These are phyloP conservation scores for Ceratothoa steindachneri DNA, from an alignment of 2,888 invertebrate genomes.

Conservation along the genomic window DNA sequence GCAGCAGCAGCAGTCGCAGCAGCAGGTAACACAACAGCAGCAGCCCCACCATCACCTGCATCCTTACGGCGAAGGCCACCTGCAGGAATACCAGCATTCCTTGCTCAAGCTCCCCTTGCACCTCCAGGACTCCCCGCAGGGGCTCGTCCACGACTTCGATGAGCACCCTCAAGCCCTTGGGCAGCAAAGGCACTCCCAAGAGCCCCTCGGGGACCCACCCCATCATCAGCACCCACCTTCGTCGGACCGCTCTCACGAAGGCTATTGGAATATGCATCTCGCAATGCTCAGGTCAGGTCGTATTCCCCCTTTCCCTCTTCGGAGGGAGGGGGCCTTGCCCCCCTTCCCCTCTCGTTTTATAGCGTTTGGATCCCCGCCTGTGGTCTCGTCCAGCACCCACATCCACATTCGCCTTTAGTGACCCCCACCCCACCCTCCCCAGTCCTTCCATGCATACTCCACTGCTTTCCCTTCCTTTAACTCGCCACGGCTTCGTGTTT, in stretches of 20 bases:
- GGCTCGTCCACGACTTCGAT: neutral
- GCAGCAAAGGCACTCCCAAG: conserved; percentile 6
- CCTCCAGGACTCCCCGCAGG: conserved; percentile 9
- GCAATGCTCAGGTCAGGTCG: conserved; percentile 39
- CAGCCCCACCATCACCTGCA: conserved; percentile 1
- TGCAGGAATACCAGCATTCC: neutral
- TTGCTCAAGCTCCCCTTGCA: neutral
- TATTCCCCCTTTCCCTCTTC: neutral
- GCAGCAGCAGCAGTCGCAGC: conserved; percentile 8
- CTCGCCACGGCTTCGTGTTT: no score
- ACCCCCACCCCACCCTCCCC: no score
- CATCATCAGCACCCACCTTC: conserved; percentile 22
- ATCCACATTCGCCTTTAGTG: neutral
- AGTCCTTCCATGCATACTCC: no score
- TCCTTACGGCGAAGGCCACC: no score
- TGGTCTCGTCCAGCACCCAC: neutral
- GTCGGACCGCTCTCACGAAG: conserved; percentile 23
- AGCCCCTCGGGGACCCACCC: conserved; percentile 12
- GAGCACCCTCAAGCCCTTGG: neutral
- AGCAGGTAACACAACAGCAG: neutral
- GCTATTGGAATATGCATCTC: conserved; percentile 47
- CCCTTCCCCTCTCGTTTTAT: conserved; percentile 2
- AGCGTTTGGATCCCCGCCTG: neutral
- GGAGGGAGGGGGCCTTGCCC: neutral
- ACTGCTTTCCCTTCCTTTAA: no score